Conservation (phyloP, 2,113 vertebrate species). For the Bujurquina vittata region DNA sequence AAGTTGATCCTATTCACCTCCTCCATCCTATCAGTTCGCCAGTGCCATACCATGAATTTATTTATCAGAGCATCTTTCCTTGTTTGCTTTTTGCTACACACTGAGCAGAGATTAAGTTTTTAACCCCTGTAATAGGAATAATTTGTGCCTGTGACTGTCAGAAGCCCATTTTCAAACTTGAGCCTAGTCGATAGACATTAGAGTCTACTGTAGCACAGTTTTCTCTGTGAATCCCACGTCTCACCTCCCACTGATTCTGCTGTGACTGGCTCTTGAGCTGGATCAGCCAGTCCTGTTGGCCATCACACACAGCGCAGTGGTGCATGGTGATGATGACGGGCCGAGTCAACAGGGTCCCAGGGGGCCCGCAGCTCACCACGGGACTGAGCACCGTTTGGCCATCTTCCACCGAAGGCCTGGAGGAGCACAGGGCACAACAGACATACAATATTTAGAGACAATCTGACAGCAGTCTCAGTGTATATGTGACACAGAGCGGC, state of each 20-base stretch:
- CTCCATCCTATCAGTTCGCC: slow-evolving; percentile 4
- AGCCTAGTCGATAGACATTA: background rate
- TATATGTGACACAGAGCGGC: slow-evolving; percentile 2
- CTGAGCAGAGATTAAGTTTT: background rate
- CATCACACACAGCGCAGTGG: slow-evolving; percentile 91
- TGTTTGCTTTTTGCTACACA: background rate
- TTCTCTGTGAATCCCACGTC: slow-evolving; percentile 23
- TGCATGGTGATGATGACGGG: slow-evolving; percentile 94
- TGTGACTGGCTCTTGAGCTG: slow-evolving; percentile 90
- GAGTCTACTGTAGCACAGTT: background rate
- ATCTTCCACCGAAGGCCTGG: slow-evolving; percentile 91
- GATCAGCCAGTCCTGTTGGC: slow-evolving; percentile 95
- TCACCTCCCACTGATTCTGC: slow-evolving; percentile 96
- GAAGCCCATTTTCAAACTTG: slow-evolving; percentile 6
- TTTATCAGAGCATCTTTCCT: background rate
- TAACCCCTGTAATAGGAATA: background rate
- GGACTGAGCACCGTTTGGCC: slow-evolving; percentile 92
- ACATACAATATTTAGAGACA: slow-evolving; percentile 33
- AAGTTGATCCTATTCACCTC: slow-evolving; percentile 16
- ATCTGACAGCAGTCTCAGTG: slow-evolving; percentile 35
- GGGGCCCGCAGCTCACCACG: slow-evolving; percentile 94
- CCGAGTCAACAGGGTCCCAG: slow-evolving; percentile 90
- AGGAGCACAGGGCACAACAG: slow-evolving; percentile 17
- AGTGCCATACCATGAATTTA: background rate
- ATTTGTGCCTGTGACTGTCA: background rate